Evolutionary conservation across 1,140 invertebrate genomes (phyloP), one percentile per base, ranked within the genome.

Genomic region (Alviniconcha marisindica): DNA sequence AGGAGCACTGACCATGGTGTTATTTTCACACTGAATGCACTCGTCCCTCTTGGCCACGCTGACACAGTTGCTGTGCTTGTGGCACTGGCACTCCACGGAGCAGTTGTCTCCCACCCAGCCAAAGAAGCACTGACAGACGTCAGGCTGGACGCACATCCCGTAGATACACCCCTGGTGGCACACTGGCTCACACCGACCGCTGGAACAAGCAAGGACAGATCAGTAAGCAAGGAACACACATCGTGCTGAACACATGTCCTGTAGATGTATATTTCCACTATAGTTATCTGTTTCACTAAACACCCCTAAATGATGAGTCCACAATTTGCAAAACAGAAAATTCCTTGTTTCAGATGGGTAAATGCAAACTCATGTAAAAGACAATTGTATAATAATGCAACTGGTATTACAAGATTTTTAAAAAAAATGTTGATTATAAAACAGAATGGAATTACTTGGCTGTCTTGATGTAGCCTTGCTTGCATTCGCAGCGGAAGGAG

Each of bases 31-130:
- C 90, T 96, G 93, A 15, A 96, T 91, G 92, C 98, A 99, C 51
- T 94, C 94, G 89, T 97, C 95, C 69, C 97, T 94, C 87, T 96
- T 95, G 89, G 97, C 96, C 5, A 96, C 96, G 21, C 97, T 97
- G 85, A 95, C 95, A 92, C 98, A 99, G 89, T 98, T 95, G 80
- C 97, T 96, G 93, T 99, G 97, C 0, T 97, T 97, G 92, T 99
- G 98, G 92, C 98, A 99, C 90, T 97, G 95, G 91, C 98, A 99
- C 91, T 97, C 96, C 69, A 97, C 97, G 78, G 96, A 97, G 92
- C 98, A 99, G 93, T 98, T 98, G 81, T 95, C 95, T 73, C 98
- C 98, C 36, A 99, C 97, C 92, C 97, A 99, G 69, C 98, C 97
- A 94, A 99, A 99, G 94, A 98, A 95, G 92, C 98, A 99, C 60